Base-by-base conservation (phyloP, 92 coral and sea anemone species). In the Scolanthus callimorphus region DNA sequence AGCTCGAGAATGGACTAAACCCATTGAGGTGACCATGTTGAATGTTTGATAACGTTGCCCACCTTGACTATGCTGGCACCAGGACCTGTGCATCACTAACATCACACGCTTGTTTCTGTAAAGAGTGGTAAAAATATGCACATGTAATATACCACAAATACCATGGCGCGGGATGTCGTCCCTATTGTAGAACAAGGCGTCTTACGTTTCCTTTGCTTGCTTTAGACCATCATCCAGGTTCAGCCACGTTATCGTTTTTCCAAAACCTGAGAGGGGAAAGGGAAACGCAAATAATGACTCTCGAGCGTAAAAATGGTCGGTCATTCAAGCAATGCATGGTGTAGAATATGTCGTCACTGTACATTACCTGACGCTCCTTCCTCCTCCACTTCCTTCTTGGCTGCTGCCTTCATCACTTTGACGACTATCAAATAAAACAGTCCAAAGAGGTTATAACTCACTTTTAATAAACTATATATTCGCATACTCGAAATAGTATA, bases 1-100 rank as follows among this genome's bases (percentile, higher is more conserved):
- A n/a, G n/a, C n/a, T n/a, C n/a, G n/a, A n/a, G n/a, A n/a, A n/a
- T n/a, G n/a, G n/a, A n/a, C n/a, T n/a, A n/a, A n/a, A n/a, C n/a
- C n/a, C n/a, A n/a, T n/a, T n/a, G n/a, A n/a, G n/a, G n/a, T n/a
- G n/a, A n/a, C n/a, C n/a, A n/a, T n/a, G n/a, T n/a, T n/a, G n/a
- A n/a, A n/a, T n/a, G n/a, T n/a, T n/a, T n/a, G n/a, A n/a, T n/a
- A n/a, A 34, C 41, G 6, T 8, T 26, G 9, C 62, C 31, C 61
- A 92, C 98, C 76, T 78, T 85, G 96, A 74, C 96, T 92, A 59
- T 89, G 71, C 50, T 92, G 96, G 46, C 98, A 92, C 98, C 98
- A 92, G 19, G 90, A 83, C 51, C 67, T 69, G 63, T 92, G 98
- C 19, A 92, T 63, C 11, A 92, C 69, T 38, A 92, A 48, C 96